Percentiles rank a stretch among this genome's conserved stretches.
Evolutionary conservation across 2,113 vertebrate genomes (phyloP).

Genomic region (Pomatostomus ruficeps): DNA sequence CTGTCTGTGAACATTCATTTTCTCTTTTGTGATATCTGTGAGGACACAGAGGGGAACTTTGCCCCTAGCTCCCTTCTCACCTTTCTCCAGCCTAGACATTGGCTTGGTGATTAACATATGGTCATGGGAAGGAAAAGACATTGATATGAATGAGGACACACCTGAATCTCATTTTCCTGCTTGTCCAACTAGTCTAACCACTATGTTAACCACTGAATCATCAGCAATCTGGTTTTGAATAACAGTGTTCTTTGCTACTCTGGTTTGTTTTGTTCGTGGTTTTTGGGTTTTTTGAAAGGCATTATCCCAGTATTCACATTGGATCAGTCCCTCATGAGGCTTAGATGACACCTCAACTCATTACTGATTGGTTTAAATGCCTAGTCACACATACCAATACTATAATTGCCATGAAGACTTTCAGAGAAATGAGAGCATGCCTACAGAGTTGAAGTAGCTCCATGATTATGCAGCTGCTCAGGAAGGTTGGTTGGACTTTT

Average conservation of each 20-base stretch:
- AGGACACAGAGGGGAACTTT: not conserved
- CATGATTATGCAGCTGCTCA: not conserved
- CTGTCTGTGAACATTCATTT: not conserved
- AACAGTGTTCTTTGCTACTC: not conserved
- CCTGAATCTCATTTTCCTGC: not conserved
- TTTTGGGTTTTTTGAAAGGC: not conserved
- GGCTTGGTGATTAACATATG: not conserved
- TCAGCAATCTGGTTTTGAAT: not conserved
- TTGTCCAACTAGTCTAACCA: conserved; percentile 19
- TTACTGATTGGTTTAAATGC: not conserved
- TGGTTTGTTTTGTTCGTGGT: not conserved
- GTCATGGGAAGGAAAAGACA: conserved; percentile 19
- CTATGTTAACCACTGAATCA: conserved; percentile 1
- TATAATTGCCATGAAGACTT: not conserved
- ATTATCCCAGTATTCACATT: not conserved
- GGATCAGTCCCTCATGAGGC: not conserved
- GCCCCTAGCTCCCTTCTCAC: not conserved
- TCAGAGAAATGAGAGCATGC: not conserved
- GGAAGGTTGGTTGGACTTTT: not conserved
- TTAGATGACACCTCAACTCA: not conserved
- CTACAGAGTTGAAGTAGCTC: not conserved
- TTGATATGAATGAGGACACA: conserved; percentile 11
- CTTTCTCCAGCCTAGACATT: not conserved
- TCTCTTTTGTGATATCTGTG: not conserved
- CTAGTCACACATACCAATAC: not conserved